Base-by-base conservation (phyloP, 2,888 invertebrate species). In the Branchellion lobata region DNA sequence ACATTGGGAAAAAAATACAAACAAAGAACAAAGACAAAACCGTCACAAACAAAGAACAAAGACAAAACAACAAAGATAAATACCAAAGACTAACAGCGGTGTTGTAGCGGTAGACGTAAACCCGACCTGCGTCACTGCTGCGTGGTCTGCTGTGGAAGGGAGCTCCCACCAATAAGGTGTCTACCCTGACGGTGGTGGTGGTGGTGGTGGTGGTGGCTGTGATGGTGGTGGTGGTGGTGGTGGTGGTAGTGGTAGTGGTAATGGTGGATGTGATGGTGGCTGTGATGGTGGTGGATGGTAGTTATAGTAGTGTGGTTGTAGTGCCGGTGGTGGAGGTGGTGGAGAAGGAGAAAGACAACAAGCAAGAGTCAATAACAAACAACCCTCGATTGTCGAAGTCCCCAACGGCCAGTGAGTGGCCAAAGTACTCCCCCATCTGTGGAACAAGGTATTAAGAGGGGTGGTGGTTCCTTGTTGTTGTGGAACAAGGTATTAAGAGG, bases 401-500 rank as follows among this genome's bases (percentile, higher is more conserved):
- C 21, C 61, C 61, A 18, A 57, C 61, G 3, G 61, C 61, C 24
- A 57, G 24, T 24, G 61, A 57, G 24, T 57, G 61, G 21, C 61
- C 61, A 57, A 57, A 57, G 24, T 57, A 57, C 61, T 57, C 61
- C 5, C 61, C 61, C n/a, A 57, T 14, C 61, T 57, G 61, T 8
- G 8, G 47, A 14, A 47, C n/a, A n/a, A n/a, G n/a, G n/a, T n/a
- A n/a, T n/a, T n/a, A n/a, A n/a, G n/a, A n/a, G n/a, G n/a, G n/a
- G n/a, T n/a, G n/a, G n/a, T n/a, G n/a, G n/a, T n/a, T n/a, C n/a
- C n/a, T n/a, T n/a, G n/a, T n/a, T n/a, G n/a, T n/a, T n/a, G n/a
- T n/a, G n/a, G n/a, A n/a, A n/a, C n/a, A n/a, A n/a, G n/a, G n/a
- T n/a, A n/a, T n/a, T n/a, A n/a, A n/a, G n/a, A n/a, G n/a, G n/a